Base-by-base conservation (phyloP, 2,797 vertebrate species). In the Ibycter americanus region DNA sequence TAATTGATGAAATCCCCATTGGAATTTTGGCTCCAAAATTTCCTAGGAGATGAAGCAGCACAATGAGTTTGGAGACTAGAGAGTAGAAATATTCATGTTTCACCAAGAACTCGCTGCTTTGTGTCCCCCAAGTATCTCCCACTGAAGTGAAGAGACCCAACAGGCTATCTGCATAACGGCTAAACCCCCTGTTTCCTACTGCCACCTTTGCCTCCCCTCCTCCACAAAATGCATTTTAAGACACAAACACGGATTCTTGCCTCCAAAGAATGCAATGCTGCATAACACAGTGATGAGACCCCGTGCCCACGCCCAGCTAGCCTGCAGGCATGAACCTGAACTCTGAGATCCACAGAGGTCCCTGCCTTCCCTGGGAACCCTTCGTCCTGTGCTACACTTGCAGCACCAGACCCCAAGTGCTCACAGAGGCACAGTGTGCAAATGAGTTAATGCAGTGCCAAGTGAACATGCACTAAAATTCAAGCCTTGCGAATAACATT, bases 1-100 rank as follows among this genome's bases (percentile, higher is more conserved):
- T 94, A 26, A 97, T 96, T 16, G 97, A 97, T 47, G 96, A 97
- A 91, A 98, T 97, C 15, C 96, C 94, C 66, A 95, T 85, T 47
- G 98, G 95, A 38, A 97, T 97, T 83, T 79, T 97, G 90, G 92
- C 87, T 78, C 97, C 56, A 25, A 91, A 96, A 55, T 89, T 98
- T 89, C 97, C 98, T 98, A 34, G 8, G 20, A 42, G 25, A 29
- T 23, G 54, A 92, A 83, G 32, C 40, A 90, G 65, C 29, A 65
- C 73, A 58, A 4, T 56, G 73, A 95, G 42, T 47, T 22, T n/a
- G 34, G 11, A 56, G 40, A 49, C 1, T 12, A 58, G 65, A 56
- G 31, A 78, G 36, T 1, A 91, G 51, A 74, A 90, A 67, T 15
- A 61, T 11, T 66, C 12, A 11, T 6, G 16, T 18, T 88, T 56